These are phyloP conservation scores for Ephestia elutella DNA, from an alignment of 1,140 invertebrate genomes.

Conservation along the genomic window DNA sequence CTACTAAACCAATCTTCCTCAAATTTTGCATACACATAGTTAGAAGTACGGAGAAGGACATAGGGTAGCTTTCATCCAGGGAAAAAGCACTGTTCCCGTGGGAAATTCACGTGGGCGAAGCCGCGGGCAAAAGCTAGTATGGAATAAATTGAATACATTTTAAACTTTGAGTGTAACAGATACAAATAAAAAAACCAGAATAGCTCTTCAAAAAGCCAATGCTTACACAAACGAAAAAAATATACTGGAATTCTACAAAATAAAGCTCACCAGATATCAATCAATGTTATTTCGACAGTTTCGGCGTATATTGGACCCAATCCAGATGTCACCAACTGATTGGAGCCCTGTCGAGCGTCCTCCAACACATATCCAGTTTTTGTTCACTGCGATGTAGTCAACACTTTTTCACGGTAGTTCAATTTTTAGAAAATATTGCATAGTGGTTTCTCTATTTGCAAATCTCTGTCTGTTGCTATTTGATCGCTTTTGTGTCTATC, in stretches of 20 bases:
- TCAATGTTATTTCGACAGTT: constrained; percentile 22
- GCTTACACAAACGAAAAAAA: background rate
- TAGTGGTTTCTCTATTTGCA: background rate
- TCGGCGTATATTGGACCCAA: constrained; percentile 25
- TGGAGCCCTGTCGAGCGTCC: constrained; percentile 14
- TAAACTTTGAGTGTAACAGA: too few species aligned
- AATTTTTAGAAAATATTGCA: constrained; percentile 1
- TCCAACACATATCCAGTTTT: constrained; percentile 2
- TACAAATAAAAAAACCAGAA: too few species aligned
- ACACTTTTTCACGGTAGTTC: background rate
- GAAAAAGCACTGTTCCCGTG: too few species aligned
- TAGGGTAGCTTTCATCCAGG: too few species aligned
- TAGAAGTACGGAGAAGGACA: too few species aligned
- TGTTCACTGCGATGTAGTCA: background rate
- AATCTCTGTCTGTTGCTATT: constrained; percentile 1
- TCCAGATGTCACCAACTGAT: constrained; percentile 30
- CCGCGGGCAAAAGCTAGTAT: too few species aligned
- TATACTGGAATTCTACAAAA: background rate
- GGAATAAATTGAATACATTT: too few species aligned
- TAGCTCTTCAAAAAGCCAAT: background rate
- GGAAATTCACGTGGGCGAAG: too few species aligned
- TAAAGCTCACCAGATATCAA: constrained; percentile 17
- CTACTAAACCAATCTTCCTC: too few species aligned
- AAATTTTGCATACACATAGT: too few species aligned
- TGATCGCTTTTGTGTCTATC: background rate